Percentiles rank a stretch among this genome's conserved stretches.
phyloP scores from a whole-genome alignment of 2,888 invertebrate species.

The Tribolium freemani region DNA sequence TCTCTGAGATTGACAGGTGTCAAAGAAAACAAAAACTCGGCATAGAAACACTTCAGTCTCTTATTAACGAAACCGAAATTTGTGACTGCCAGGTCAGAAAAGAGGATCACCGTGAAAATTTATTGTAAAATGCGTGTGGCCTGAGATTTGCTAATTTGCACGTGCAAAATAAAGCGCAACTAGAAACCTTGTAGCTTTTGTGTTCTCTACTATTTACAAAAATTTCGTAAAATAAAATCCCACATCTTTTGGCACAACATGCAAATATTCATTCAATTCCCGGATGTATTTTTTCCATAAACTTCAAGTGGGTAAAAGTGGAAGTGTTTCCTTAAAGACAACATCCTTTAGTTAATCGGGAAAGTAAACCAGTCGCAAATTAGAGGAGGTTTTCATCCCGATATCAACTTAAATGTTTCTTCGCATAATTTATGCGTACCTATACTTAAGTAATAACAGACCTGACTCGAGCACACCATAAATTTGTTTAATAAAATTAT shows the following conservation, averaged over 20 bases:
- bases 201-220: no score
- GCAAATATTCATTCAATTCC: not conserved
- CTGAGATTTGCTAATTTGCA: not conserved
- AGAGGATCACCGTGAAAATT: slow-evolving; percentile 38
- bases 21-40: slow-evolving; percentile 39
- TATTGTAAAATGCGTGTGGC: slow-evolving; percentile 39
- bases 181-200: not conserved
- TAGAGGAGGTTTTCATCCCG: slow-evolving; percentile 29
- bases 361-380: slow-evolving; percentile 13
- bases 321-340: not conserved
- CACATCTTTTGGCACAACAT: no score
- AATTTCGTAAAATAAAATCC: no score
- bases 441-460: slow-evolving; percentile 15
- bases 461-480: slow-evolving; percentile 5
- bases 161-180: no score
- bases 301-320: not conserved
- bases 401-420: slow-evolving; percentile 21
- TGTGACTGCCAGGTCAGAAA: slow-evolving; percentile 37
- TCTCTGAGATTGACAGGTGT: slow-evolving; percentile 46
- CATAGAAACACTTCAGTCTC: slow-evolving; percentile 37
- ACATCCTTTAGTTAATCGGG: slow-evolving; percentile 7
- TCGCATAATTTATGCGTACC: slow-evolving; percentile 23
- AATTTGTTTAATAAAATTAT: slow-evolving; percentile 34
- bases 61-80: slow-evolving; percentile 42
- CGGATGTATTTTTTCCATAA: not conserved